Conservation (phyloP, 2,888 invertebrate species). For the Neoascia interrupta region DNA sequence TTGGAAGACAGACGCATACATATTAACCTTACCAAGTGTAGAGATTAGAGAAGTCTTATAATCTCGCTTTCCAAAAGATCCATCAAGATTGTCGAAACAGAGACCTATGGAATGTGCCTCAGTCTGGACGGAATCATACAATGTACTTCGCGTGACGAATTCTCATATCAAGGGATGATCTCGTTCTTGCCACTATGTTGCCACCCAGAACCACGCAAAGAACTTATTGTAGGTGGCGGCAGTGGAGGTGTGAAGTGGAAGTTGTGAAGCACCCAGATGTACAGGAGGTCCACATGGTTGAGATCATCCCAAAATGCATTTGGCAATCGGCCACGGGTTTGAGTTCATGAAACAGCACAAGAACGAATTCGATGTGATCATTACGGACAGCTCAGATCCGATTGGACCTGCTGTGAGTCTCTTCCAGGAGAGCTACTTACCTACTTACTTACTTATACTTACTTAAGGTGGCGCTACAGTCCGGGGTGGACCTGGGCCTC, state of each 20-base stretch:
- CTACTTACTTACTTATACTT: too few species aligned
- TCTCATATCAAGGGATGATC: conserved; percentile 99
- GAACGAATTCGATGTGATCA: conserved; percentile 96
- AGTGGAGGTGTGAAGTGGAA: conserved; percentile 99
- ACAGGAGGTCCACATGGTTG: conserved; percentile 92
- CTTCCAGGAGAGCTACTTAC: conserved; percentile 85
- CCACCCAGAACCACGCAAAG: conserved; percentile 94
- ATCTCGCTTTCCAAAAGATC: too few species aligned
- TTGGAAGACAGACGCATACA: too few species aligned
- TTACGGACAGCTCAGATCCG: conserved; percentile 99
- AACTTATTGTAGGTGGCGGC: conserved; percentile 97
- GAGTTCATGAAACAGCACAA: conserved; percentile 93
- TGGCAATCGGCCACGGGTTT: conserved; percentile 96
- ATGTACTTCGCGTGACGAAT: conserved; percentile 97
- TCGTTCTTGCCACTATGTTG: conserved; percentile 94
- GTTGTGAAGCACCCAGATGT: conserved; percentile 95
- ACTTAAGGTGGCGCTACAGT: too few species aligned
- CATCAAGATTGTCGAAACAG: conserved; percentile 90
- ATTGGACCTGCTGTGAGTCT: conserved; percentile 88
- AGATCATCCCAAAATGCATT: conserved; percentile 93
- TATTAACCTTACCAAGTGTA: too few species aligned
- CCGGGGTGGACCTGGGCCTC: too few species aligned
- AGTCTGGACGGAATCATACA: conserved; percentile 98
- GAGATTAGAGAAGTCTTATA: too few species aligned
- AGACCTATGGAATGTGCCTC: conserved; percentile 88